Percentiles rank a stretch among this genome's conserved stretches.
Evolutionary conservation across 2,113 vertebrate genomes (phyloP).

Genomic region (Nettapus auritus): DNA sequence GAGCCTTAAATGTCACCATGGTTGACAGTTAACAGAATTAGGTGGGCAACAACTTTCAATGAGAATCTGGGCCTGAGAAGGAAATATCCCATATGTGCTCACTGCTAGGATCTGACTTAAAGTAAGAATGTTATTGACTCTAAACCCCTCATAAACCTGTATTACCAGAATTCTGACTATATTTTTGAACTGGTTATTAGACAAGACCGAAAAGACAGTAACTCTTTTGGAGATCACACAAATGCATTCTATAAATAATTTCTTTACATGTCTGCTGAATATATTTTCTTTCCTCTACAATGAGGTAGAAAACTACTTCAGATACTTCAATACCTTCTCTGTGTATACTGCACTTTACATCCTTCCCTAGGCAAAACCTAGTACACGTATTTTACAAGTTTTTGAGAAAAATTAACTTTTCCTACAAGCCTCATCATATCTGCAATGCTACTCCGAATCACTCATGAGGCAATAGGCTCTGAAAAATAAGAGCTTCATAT

Average conservation of each 20-base stretch:
- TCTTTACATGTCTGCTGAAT: neutral
- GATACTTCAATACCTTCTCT: neutral
- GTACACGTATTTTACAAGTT: neutral
- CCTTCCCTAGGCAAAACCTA: neutral
- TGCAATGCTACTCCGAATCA: neutral
- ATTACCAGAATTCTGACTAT: neutral
- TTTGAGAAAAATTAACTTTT: neutral
- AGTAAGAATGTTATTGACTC: neutral
- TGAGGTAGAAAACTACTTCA: neutral
- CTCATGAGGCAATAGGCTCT: neutral
- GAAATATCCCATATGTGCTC: conserved; percentile 9
- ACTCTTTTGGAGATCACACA: neutral
- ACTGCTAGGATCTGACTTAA: conserved; percentile 23
- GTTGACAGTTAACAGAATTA: neutral
- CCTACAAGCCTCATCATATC: neutral
- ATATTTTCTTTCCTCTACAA: neutral
- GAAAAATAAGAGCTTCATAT: neutral
- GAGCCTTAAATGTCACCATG: neutral
- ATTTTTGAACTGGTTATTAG: neutral
- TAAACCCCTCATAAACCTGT: conserved; percentile 1
- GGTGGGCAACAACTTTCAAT: conserved; percentile 8
- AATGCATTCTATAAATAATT: neutral
- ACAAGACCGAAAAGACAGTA: neutral
- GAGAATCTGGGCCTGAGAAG: neutral
- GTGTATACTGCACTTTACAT: neutral